These are phyloP conservation scores for Lacerta agilis DNA, from an alignment of 2,797 vertebrate species.

Conservation along the genomic window DNA sequence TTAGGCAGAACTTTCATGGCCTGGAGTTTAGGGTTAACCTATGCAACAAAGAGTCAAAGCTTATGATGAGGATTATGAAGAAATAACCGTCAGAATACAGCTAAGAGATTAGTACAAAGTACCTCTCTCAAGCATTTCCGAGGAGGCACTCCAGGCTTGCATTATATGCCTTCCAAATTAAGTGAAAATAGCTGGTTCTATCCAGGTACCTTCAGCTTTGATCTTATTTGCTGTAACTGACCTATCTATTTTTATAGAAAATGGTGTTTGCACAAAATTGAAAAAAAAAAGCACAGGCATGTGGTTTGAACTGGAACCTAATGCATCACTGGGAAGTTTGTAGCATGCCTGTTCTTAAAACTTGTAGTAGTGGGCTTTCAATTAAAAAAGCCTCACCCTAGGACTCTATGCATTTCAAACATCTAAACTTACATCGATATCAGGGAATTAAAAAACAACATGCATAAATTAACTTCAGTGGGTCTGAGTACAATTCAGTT, in stretches of 20 bases:
- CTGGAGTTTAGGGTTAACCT: conserved; percentile 75
- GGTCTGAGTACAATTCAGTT: background rate
- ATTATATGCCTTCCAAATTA: conserved; percentile 74
- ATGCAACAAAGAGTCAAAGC: conserved; percentile 71
- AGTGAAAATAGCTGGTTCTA: conserved; percentile 72
- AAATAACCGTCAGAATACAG: conserved; percentile 77
- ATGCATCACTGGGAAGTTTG: conserved; percentile 31
- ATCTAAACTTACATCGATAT: conserved; percentile 1
- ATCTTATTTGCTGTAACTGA: conserved; percentile 72
- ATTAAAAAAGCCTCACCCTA: conserved; percentile 46
- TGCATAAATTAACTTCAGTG: too few relatives aligned
- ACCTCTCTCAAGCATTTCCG: conserved; percentile 73
- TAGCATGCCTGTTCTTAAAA: conserved; percentile 49
- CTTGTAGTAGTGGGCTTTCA: conserved; percentile 49
- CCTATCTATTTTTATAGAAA: conserved; percentile 60
- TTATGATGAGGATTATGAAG: conserved; percentile 77
- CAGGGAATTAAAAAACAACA: conserved; percentile 29
- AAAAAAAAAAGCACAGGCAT: conserved; percentile 40
- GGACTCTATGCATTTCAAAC: conserved; percentile 28
- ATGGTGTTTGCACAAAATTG: conserved; percentile 56
- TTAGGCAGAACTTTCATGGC: conserved; percentile 60
- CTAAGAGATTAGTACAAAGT: conserved; percentile 77
- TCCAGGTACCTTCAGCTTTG: conserved; percentile 71
- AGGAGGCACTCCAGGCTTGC: conserved; percentile 71
- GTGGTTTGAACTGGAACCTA: conserved; percentile 38